Evolutionary conservation across 1,140 invertebrate species (phyloP).

Genomic region (Tribolium castaneum): DNA sequence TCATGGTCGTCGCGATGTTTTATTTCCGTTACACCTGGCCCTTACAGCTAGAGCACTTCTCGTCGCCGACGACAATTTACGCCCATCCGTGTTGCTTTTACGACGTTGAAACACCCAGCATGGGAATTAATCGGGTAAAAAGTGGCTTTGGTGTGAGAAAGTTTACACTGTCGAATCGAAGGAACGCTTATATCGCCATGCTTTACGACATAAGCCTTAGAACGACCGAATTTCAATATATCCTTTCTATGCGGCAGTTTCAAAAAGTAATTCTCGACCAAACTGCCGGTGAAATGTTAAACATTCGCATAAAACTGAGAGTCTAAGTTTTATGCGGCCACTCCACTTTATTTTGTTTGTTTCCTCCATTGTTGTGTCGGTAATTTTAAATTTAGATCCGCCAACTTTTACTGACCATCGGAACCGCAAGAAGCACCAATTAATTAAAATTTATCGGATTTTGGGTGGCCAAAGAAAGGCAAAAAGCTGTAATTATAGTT

Average conservation of each 20-base stretch:
- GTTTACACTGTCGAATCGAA: slow-evolving; percentile 5
- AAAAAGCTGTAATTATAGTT: too few species aligned
- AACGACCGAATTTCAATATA: slow-evolving; percentile 39
- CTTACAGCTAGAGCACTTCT: slow-evolving; percentile 6
- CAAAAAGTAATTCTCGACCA: slow-evolving; percentile 36
- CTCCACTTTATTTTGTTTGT: slow-evolving; percentile 39
- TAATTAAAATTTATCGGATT: slow-evolving; percentile 38
- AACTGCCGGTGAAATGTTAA: slow-evolving; percentile 41
- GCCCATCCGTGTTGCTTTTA: slow-evolving; percentile 14
- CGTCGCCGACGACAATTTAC: slow-evolving; percentile 14
- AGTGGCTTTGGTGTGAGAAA: background rate
- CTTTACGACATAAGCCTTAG: slow-evolving; percentile 32
- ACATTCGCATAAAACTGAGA: slow-evolving; percentile 38
- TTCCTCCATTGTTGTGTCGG: slow-evolving; percentile 36
- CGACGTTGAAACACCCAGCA: slow-evolving; percentile 8
- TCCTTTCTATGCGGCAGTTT: slow-evolving; percentile 26
- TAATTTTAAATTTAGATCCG: slow-evolving; percentile 39
- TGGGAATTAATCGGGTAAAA: slow-evolving; percentile 24
- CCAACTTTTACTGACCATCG: slow-evolving; percentile 23
- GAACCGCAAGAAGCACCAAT: slow-evolving; percentile 8
- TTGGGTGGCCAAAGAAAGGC: too few species aligned
- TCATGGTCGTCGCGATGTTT: slow-evolving; percentile 23
- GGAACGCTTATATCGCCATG: slow-evolving; percentile 12
- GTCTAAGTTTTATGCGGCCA: slow-evolving; percentile 39
- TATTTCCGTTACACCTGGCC: slow-evolving; percentile 33